Conservation (phyloP, 2,113 vertebrate species). For the Engystomops pustulosus region DNA sequence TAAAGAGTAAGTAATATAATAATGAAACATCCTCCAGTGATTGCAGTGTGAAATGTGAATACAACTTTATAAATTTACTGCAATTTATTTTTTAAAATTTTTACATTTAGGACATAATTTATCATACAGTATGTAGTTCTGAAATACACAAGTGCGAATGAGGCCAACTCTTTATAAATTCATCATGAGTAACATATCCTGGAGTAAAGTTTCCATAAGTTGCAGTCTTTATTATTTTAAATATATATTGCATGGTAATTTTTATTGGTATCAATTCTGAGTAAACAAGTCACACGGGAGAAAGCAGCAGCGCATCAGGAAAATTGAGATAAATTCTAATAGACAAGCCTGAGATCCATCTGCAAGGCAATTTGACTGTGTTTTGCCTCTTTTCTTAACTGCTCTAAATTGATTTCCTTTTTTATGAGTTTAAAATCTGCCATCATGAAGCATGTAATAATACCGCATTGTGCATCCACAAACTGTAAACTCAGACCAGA, state of each 20-base stretch:
- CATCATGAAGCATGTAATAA: slow-evolving; percentile 30
- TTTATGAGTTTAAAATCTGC: slow-evolving; percentile 30
- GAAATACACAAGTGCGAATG: no score
- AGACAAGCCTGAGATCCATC: slow-evolving; percentile 44
- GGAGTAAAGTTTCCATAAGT: no score
- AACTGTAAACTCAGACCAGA: neutral
- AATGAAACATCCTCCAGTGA: neutral
- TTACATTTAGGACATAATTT: no score
- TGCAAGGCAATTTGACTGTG: slow-evolving; percentile 46
- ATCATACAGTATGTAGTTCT: no score
- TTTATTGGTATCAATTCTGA: neutral
- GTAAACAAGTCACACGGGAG: neutral
- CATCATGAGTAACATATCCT: neutral
- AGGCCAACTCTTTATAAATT: neutral
- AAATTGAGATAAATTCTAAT: slow-evolving; percentile 35
- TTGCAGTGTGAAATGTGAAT: neutral
- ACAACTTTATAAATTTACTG: no score
- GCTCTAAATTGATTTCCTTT: slow-evolving; percentile 38
- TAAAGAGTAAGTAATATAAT: neutral
- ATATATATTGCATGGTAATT: neutral
- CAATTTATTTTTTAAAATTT: no score
- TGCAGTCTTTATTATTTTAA: neutral
- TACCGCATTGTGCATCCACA: neutral
- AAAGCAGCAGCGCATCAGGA: slow-evolving; percentile 2
- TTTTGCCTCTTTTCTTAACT: slow-evolving; percentile 31